Percentiles rank a stretch among this genome's conserved stretches.
Conservation (phyloP, 1,140 invertebrate genomes). For the Cotesia vestalis region DNA sequence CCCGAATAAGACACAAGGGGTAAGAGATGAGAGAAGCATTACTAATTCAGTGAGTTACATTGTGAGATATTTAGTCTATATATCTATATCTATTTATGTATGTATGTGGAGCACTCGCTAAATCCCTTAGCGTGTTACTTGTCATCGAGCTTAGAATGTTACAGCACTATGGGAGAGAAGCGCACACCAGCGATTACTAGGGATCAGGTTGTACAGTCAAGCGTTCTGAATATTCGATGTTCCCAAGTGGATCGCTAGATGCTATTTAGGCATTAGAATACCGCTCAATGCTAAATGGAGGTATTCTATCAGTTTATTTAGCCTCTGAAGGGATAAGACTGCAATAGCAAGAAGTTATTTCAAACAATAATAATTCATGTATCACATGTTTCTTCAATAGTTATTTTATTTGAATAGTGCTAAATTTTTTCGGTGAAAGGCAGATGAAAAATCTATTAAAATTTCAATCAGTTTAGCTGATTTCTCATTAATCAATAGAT, state of each 20-base stretch:
- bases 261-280: conserved; percentile 24
- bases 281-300: conserved; percentile 20
- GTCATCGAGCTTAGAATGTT: conserved; percentile 25
- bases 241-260: conserved; percentile 21
- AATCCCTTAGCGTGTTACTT: conserved; percentile 25
- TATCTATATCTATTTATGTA: background rate
- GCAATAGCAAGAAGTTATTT: background rate
- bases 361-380: background rate
- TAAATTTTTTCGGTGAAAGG: no score
- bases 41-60: conserved; percentile 22
- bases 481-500: no score
- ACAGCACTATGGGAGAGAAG: background rate
- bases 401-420: no score
- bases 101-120: background rate
- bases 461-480: no score
- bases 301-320: background rate
- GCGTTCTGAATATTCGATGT: conserved; percentile 30
- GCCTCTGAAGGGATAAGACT: background rate
- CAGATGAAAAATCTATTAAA: no score
- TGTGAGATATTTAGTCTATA: conserved; percentile 16
- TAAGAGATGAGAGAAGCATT: background rate
- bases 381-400: background rate
- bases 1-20: conserved; percentile 27
- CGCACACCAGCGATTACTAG: conserved; percentile 11
- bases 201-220: conserved; percentile 22